Base-by-base conservation (phyloP, 2,888 invertebrate species). In the Unio pictorum region DNA sequence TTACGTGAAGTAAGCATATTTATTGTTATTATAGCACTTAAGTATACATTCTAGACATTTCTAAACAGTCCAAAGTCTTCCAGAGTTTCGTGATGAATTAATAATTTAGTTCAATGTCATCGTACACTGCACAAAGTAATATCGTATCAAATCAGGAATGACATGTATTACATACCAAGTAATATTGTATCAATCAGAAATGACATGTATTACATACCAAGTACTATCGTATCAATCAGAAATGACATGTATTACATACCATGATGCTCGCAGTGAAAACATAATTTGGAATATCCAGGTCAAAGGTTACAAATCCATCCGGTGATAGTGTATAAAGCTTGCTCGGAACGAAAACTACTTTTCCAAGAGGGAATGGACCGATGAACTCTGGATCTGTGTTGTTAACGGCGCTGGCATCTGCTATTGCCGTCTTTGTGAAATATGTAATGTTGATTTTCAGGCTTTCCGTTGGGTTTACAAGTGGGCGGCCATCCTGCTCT, bases 401-500 rank as follows among this genome's bases (percentile, higher is more conserved):
- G 3, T 58, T 55, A 26, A 67, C 11, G 5, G 64, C 28, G 54
- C 66, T 62, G 28, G 67, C 23, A 1, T 20, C 61, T 1, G 30
- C 18, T 15, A 62, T 55, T 5, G 64, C 61, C 23, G 55, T 66
- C 23, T 75, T 62, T 15, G 81, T 80, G 8, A 81, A 72, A 70
- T 80, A 82, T 11, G 76, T 81, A 1, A 81, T 77, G 0, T 66
- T 67, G 59, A 82, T 69, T 7, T 71, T 72, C 4, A 77, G 68
- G 17, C 73, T 30, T 1, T 70, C 71, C 1, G 72, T 71, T 23
- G 69, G 64, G 20, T 69, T 62, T 8, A 67, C 57, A n/a, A 77
- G 56, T 55, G 84, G 84, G 8, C 75, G 70, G 23, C 73, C 79
- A 64, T 84, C 83, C 18, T 76, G 79, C 58, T 79, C 79, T 11